These are phyloP conservation scores for Meiosimyza decipiens DNA, from an alignment of 2,888 invertebrate genomes.

Conservation along the genomic window DNA sequence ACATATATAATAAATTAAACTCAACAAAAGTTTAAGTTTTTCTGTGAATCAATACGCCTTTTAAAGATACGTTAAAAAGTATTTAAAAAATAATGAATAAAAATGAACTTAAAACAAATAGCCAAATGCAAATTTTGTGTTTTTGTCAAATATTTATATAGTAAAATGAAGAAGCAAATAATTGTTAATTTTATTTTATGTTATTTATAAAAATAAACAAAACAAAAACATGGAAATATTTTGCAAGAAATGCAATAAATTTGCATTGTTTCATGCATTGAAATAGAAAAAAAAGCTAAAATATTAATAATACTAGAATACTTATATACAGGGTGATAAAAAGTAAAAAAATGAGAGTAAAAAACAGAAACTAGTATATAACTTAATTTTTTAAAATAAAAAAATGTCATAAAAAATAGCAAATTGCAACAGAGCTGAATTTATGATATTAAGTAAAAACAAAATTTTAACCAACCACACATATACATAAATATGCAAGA, in stretches of 20 bases:
- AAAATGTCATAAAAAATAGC: slow-evolving; percentile 32
- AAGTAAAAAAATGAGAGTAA: slow-evolving; percentile 26
- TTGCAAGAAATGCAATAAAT: slow-evolving; percentile 4
- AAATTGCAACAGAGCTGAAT: slow-evolving; percentile 18
- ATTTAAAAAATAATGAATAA: slow-evolving; percentile 15
- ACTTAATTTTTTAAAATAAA: not conserved
- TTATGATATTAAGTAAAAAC: no score
- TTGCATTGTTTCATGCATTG: slow-evolving; percentile 2
- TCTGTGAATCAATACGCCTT: slow-evolving; percentile 29
- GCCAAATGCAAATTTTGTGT: slow-evolving; percentile 37
- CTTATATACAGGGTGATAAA: slow-evolving; percentile 50
- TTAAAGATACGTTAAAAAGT: slow-evolving; percentile 12
- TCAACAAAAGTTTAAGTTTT: slow-evolving; percentile 28
- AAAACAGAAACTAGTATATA: slow-evolving; percentile 23
- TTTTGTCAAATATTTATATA: slow-evolving; percentile 28
- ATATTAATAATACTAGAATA: slow-evolving; percentile 18
- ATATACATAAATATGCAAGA: no score
- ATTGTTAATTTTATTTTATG: slow-evolving; percentile 16
- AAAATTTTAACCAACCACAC: no score
- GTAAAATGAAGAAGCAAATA: slow-evolving; percentile 19
- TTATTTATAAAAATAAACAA: slow-evolving; percentile 1
- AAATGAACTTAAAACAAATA: slow-evolving; percentile 39
- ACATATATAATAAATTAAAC: slow-evolving; percentile 9
- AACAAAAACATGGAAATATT: slow-evolving; percentile 1
- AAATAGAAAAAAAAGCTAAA: slow-evolving; percentile 16